Base-by-base conservation (phyloP, 2,113 vertebrate species). In the Pelobates fuscus region DNA sequence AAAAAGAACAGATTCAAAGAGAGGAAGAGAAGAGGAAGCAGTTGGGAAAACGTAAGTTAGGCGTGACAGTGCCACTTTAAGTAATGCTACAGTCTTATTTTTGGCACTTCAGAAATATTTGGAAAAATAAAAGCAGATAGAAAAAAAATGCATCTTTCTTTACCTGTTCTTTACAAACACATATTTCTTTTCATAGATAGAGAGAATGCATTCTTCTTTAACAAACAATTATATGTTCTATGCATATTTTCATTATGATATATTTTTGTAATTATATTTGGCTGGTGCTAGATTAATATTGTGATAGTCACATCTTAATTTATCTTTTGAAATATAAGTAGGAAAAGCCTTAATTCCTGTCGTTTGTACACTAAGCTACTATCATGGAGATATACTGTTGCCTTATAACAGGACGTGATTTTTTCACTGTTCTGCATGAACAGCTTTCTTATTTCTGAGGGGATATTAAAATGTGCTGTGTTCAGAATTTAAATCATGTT, bases 321-420 rank as follows among this genome's bases (percentile, higher is more conserved):
- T 14, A 17, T 14, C 8, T 3, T 49, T 14, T 49, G 44, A 17
- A 49, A 15, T 49, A 49, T 17, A 49, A 49, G 1, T 17, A 18
- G 17, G 44, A 49, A 55, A 4, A n/a, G 18, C 60, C 54, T 24
- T 30, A 37, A 54, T 37, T 72, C 59, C 70, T 54, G 63, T 82
- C 82, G 77, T 78, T 68, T 71, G 61, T 59, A 77, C 77, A 25
- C 21, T 62, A 25, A 17, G 25, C 25, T n/a, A n/a, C 46, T 27
- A 43, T 18, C 41, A 60, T 64, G 26, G 12, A 25, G 59, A 60
- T 60, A 60, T 26, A 26, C 60, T 12, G 25, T 12, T 37, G 54
- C 26, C 25, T 57, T 49, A 65, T 74, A 55, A 74, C 21, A 24
- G 10, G 17, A 43, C 41, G 61, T 14, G 62, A 65, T 74, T 65